These are phyloP conservation scores for Glossophaga mutica DNA, from an alignment of 2,797 vertebrate genomes.

Conservation along the genomic window DNA sequence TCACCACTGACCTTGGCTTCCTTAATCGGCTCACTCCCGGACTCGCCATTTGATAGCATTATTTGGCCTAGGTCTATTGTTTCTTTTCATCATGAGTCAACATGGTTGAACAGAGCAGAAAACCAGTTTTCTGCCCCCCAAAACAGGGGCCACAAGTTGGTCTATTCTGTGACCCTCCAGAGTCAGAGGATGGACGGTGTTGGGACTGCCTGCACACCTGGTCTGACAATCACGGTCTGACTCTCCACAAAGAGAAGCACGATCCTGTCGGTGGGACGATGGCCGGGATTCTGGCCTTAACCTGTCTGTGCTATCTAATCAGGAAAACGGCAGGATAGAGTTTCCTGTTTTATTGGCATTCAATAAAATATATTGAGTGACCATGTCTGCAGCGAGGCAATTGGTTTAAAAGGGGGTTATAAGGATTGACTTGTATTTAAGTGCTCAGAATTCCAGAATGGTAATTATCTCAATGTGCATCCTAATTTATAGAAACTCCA, in stretches of 20 bases:
- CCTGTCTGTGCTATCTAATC: background rate
- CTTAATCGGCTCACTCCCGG: background rate
- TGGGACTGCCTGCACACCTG: background rate
- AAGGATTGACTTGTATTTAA: constrained; percentile 49
- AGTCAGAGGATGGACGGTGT: background rate
- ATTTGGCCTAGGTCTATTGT: background rate
- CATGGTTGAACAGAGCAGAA: background rate
- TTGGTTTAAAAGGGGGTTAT: background rate
- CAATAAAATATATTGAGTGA: background rate
- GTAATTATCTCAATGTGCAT: constrained; percentile 20
- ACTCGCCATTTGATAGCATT: background rate
- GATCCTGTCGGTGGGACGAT: background rate
- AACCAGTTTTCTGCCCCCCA: background rate
- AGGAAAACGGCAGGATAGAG: background rate
- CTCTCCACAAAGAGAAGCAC: background rate
- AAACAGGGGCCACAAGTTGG: background rate
- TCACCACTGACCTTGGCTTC: background rate
- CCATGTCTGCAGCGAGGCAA: background rate
- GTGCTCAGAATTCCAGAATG: constrained; percentile 55
- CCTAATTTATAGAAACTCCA: constrained; percentile 32
- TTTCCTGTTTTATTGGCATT: constrained; percentile 25
- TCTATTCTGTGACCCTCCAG: background rate
- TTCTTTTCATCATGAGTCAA: background rate
- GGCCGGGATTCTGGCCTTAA: background rate
- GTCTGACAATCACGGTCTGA: background rate